These are phyloP conservation scores for Pristionchus mayeri DNA, from an alignment of 2,888 invertebrate species.

Conservation along the genomic window DNA sequence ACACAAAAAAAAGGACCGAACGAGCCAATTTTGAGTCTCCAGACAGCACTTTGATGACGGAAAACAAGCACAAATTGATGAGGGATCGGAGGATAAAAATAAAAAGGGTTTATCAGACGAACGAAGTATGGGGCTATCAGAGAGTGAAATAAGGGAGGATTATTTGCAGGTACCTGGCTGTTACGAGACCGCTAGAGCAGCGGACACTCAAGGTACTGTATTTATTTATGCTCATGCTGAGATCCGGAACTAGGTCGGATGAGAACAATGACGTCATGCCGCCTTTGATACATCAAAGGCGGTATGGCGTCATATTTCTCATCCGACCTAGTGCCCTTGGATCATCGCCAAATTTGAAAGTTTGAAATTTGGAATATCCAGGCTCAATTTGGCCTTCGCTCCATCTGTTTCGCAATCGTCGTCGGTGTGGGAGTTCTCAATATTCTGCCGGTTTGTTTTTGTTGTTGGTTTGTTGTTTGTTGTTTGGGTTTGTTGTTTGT, in stretches of 20 bases:
- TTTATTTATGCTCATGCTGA: not conserved
- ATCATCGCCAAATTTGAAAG: no score
- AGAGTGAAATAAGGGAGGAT: no score
- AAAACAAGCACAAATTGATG: not conserved
- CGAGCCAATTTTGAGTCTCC: not conserved
- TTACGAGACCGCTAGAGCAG: conserved; percentile 73
- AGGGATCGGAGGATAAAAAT: not conserved
- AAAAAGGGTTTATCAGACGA: no score
- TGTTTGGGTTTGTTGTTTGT: no score
- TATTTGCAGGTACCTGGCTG: conserved; percentile 69
- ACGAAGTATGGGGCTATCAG: no score
- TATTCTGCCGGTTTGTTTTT: conserved; percentile 55
- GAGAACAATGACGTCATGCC: no score
- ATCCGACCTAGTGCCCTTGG: no score
- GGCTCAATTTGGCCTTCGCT: conserved; percentile 70
- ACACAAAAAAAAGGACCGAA: not conserved
- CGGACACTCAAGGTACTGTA: conserved; percentile 63
- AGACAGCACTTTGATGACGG: not conserved
- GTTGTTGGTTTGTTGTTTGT: no score
- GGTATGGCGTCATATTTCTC: no score
- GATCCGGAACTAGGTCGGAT: no score
- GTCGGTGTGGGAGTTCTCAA: conserved; percentile 60
- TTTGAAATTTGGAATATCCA: conserved; percentile 47
- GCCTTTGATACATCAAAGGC: no score
- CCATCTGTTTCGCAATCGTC: conserved; percentile 69